These are phyloP conservation scores for Chitala chitala DNA, from an alignment of 2,113 vertebrate genomes.

Conservation along the genomic window DNA sequence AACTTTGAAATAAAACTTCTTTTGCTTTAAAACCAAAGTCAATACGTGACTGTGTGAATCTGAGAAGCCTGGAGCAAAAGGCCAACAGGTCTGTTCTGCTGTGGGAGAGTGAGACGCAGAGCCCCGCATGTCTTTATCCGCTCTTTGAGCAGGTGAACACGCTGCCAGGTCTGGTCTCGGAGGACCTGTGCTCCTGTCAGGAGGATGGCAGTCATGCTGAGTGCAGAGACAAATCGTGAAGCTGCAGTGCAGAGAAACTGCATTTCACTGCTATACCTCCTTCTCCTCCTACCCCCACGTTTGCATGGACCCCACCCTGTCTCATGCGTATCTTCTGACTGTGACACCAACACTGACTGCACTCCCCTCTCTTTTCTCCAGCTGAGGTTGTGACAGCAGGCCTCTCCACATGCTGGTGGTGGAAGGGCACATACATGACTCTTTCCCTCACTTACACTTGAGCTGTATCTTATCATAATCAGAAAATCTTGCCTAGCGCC, in stretches of 20 bases:
- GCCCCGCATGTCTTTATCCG: slow-evolving; percentile 31
- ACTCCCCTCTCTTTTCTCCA: too few relatives aligned
- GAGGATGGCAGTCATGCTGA: not conserved
- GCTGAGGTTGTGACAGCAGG: too few relatives aligned
- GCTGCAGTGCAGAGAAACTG: not conserved
- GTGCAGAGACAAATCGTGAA: not conserved
- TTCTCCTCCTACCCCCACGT: not conserved
- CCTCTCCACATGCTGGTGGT: not conserved
- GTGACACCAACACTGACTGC: too few relatives aligned
- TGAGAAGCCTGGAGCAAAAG: slow-evolving; percentile 3
- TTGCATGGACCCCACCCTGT: not conserved
- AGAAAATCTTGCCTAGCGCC: not conserved
- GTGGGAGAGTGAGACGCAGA: slow-evolving; percentile 24
- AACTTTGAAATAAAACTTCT: too few relatives aligned
- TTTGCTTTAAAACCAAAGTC: too few relatives aligned
- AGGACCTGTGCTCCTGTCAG: not conserved
- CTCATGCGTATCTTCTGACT: not conserved
- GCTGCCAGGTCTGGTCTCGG: not conserved
- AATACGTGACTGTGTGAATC: too few relatives aligned
- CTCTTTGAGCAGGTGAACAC: slow-evolving; percentile 21
- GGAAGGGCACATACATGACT: not conserved
- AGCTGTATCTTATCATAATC: not conserved
- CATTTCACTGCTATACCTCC: not conserved
- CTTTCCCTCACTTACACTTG: not conserved
- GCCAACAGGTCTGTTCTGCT: slow-evolving; percentile 14